These are phyloP conservation scores for Hydractinia echinata DNA, from an alignment of 30 jellyfish, hydroid and myxozoan genomes.

Conservation along the genomic window DNA sequence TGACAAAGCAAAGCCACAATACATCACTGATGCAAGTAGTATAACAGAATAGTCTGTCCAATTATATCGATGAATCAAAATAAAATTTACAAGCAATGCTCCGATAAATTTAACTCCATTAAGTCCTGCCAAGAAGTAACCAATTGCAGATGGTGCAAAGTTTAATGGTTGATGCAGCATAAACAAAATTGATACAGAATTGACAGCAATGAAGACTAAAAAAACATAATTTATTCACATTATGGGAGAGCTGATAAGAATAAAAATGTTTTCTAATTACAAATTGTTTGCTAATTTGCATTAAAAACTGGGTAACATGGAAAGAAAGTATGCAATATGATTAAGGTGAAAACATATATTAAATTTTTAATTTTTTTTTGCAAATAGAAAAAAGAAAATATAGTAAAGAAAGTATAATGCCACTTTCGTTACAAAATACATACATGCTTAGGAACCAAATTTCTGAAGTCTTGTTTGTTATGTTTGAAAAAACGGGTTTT, in stretches of 20 bases:
- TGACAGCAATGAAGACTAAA: constrained; percentile 67
- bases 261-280: background rate
- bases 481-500: too few relatives aligned
- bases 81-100: constrained; percentile 48
- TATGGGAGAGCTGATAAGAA: background rate
- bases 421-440: too few relatives aligned
- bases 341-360: too few relatives aligned
- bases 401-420: too few relatives aligned
- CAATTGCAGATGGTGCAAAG: constrained; percentile 76
- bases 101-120: constrained; percentile 60
- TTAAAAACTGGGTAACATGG: too few relatives aligned
- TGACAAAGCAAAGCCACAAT: constrained; percentile 32
- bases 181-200: constrained; percentile 48
- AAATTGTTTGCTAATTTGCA: too few relatives aligned
- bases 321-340: too few relatives aligned
- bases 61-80: constrained; percentile 40
- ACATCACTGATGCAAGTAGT: constrained; percentile 36
- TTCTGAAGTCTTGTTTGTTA: too few relatives aligned
- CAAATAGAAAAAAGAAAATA: too few relatives aligned
- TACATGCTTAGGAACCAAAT: too few relatives aligned
- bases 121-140: constrained; percentile 56
- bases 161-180: constrained; percentile 68
- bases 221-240: background rate
- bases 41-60: constrained; percentile 57
- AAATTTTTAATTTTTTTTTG: too few relatives aligned